Conservation (phyloP, 2,888 invertebrate species). For the Plebejus argus region DNA sequence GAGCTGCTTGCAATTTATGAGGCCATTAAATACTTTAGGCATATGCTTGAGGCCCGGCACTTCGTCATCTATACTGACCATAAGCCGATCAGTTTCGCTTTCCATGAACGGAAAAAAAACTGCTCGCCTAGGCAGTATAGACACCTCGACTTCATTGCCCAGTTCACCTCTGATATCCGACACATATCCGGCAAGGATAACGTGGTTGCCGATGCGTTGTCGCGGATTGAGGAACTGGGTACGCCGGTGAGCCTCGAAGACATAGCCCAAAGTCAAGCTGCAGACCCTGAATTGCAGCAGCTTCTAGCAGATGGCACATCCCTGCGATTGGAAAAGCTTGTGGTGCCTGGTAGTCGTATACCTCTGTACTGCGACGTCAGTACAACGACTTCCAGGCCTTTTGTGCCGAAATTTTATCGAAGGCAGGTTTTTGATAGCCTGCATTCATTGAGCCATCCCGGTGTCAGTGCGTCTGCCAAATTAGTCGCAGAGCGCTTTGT, state of each 20-base stretch:
- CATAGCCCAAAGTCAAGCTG: not conserved
- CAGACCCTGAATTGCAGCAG: too few species aligned
- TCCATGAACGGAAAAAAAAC: not conserved
- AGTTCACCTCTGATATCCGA: too few species aligned
- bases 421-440: constrained; percentile 37
- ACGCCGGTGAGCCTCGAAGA: not conserved
- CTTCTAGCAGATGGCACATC: not conserved
- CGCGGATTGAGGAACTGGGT: too few species aligned
- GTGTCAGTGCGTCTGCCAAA: constrained; percentile 5
- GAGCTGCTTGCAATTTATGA: too few species aligned
- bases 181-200: too few species aligned
- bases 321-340: not conserved
- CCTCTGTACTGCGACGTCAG: not conserved
- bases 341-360: not conserved
- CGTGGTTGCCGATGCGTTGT: too few species aligned
- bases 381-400: constrained; percentile 30
- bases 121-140: not conserved
- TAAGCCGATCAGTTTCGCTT: constrained; percentile 8
- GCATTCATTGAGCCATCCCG: constrained; percentile 35
- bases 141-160: too few species aligned
- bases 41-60: too few species aligned
- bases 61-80: not conserved
- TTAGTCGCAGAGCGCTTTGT: constrained; percentile 23
- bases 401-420: constrained; percentile 30
- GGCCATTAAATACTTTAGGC: too few species aligned